Percentiles rank a stretch among this genome's conserved stretches.
phyloP scores from a whole-genome alignment of 2,113 vertebrate genomes.

The Nanorana parkeri region DNA sequence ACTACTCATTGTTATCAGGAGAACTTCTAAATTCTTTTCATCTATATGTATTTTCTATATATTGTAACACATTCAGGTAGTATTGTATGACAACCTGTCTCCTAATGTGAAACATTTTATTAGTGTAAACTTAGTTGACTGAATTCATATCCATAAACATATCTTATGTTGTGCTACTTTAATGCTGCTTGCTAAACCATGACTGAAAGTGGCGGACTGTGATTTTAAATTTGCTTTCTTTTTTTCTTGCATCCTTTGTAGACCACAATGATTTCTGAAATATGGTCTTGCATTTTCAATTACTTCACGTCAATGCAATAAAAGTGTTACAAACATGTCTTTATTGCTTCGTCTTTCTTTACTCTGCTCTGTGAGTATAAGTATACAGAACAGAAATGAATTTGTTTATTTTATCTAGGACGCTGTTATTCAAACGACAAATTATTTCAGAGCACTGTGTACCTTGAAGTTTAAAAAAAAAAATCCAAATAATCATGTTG shows the following conservation, averaged over 20 bases:
- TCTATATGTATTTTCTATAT: too few relatives aligned
- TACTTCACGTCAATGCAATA: constrained; percentile 46
- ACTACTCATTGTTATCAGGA: too few relatives aligned
- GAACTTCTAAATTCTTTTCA: too few relatives aligned
- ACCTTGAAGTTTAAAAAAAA: constrained; percentile 35
- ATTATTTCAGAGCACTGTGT: constrained; percentile 26
- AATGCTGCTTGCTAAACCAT: constrained; percentile 38
- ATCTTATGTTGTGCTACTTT: constrained; percentile 31
- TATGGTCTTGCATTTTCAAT: constrained; percentile 41
- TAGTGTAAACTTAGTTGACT: constrained; percentile 14
- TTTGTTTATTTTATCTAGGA: constrained; percentile 30
- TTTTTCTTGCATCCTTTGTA: constrained; percentile 40
- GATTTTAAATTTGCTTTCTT: constrained; percentile 35
- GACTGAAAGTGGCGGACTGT: constrained; percentile 38
- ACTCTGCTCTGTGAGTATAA: constrained; percentile 16
- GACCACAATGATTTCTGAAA: constrained; percentile 37
- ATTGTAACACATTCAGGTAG: too few relatives aligned
- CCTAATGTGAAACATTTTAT: constrained; percentile 2
- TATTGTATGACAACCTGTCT: too few relatives aligned
- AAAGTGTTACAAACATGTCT: constrained; percentile 39
- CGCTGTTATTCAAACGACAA: constrained; percentile 26
- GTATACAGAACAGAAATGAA: constrained; percentile 19
- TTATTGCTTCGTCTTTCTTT: constrained; percentile 36
- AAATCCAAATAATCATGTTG: not conserved
- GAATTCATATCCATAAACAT: constrained; percentile 12